These are phyloP conservation scores for Ommatoiulus sabulosus DNA, from an alignment of 2,888 invertebrate species.

Conservation along the genomic window DNA sequence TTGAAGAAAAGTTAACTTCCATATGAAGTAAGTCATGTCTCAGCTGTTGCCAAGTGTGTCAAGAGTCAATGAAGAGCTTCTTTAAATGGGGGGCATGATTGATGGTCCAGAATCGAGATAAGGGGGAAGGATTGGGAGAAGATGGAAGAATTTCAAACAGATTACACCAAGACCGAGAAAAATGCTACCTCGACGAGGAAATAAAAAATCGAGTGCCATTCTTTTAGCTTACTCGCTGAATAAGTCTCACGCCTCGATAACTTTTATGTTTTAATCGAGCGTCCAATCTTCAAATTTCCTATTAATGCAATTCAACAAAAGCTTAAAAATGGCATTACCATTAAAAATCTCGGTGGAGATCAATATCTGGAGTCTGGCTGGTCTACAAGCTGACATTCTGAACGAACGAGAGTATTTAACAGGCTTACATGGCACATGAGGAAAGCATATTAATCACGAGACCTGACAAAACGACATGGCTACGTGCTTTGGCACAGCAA, in stretches of 20 bases:
- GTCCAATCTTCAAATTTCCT: slow-evolving; percentile 13
- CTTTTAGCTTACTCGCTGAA: slow-evolving; percentile 9
- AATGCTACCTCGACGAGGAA: background rate
- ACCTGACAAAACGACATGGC: background rate
- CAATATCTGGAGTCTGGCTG: background rate
- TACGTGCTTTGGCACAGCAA: background rate
- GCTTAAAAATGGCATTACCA: slow-evolving; percentile 30
- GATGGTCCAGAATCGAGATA: slow-evolving; percentile 39
- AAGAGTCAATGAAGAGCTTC: slow-evolving; percentile 43
- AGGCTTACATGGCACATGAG: background rate
- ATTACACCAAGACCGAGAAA: slow-evolving; percentile 20
- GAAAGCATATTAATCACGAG: background rate
- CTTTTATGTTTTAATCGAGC: slow-evolving; percentile 17
- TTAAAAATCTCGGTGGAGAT: background rate
- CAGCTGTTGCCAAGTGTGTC: slow-evolving; percentile 40
- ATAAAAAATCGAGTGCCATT: slow-evolving; percentile 9
- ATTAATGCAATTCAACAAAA: slow-evolving; percentile 35
- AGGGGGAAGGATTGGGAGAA: slow-evolving; percentile 13
- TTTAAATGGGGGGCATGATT: slow-evolving; percentile 21
- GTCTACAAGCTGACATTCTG: background rate
- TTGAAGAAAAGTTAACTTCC: slow-evolving; percentile 40
- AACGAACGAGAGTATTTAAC: background rate
- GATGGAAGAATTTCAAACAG: slow-evolving; percentile 43
- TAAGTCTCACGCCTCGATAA: slow-evolving; percentile 40
- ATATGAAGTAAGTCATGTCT: slow-evolving; percentile 40